Base-by-base conservation (phyloP, 2,888 invertebrate genomes). In the Drosophila anceps region DNA sequence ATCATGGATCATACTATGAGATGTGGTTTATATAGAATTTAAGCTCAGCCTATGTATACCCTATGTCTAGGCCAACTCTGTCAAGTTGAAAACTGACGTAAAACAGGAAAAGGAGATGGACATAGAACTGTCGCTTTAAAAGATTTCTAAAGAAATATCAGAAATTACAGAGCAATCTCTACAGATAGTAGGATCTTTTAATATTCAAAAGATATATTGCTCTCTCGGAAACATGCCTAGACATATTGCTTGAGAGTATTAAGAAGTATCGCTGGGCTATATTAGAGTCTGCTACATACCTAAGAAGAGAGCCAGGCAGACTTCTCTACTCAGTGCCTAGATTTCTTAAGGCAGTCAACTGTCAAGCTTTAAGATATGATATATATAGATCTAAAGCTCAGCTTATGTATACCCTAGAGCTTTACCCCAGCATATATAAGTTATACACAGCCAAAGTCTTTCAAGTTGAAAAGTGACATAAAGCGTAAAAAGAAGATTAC, bases 401-500 rank as follows among this genome's bases (percentile, higher is more conserved):
- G 31, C 51, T 35, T 5, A 8, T 24, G 18, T 2, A 20, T 24
- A 9, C 5, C 5, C 24, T 1, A 4, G 4, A 18, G 2, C 18
- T 12, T 31, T 9, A 3, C 1, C 6, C 31, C 29, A 43, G 3
- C 1, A 4, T 43, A 1, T 20, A 43, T 43, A 43, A 18, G 15
- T 7, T 61, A 15, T 43, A 13, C 24, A 39, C 48, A 65, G 63
- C 24, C 48, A 43, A 65, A 44, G 51, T 39, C 44, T 65, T 35
- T 43, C 27, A 13, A 15, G 20, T 60, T 51, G 44, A 13, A 15
- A 44, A 59, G 18, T 10, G 33, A 24, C 12, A 58, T 18, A 43
- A 43, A 48, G 46, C 15, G 9, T 15, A 35, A n/a, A 35, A 27
- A 57, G n/a, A 33, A 63, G 64, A 71, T 20, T 37, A 76, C 72